Percentiles rank a stretch among this genome's conserved stretches.
These are phyloP conservation scores for Lymantria dispar DNA, from an alignment of 2,888 invertebrate species.

Conservation along the genomic window DNA sequence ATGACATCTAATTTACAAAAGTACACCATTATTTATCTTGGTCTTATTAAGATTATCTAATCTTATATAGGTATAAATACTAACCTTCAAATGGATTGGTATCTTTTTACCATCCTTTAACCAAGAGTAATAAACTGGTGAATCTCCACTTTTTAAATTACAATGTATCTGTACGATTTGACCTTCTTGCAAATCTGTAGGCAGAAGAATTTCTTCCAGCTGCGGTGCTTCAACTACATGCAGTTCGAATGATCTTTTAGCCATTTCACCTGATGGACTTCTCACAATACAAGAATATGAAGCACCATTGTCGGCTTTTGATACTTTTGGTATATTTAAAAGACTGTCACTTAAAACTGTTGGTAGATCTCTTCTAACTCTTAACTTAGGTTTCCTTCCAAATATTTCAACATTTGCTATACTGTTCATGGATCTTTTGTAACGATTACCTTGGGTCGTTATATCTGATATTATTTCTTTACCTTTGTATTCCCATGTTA, in stretches of 20 bases:
- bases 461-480: slow-evolving; percentile 65
- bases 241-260: slow-evolving; percentile 87
- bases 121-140: slow-evolving; percentile 87
- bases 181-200: slow-evolving; percentile 90
- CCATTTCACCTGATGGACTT: slow-evolving; percentile 89
- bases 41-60: no score
- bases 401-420: slow-evolving; percentile 69
- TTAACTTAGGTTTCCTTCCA: slow-evolving; percentile 75
- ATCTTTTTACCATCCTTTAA: slow-evolving; percentile 86
- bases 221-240: slow-evolving; percentile 89
- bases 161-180: slow-evolving; percentile 93
- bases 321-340: slow-evolving; percentile 83
- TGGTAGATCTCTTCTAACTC: slow-evolving; percentile 57
- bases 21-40: no score
- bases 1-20: no score
- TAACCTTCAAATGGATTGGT: slow-evolving; percentile 84
- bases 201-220: slow-evolving; percentile 91
- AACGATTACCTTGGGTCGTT: slow-evolving; percentile 53
- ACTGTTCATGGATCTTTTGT: slow-evolving; percentile 56
- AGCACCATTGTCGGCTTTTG: slow-evolving; percentile 86
- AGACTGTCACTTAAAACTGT: slow-evolving; percentile 72
- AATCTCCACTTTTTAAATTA: slow-evolving; percentile 88
- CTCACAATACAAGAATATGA: slow-evolving; percentile 90
- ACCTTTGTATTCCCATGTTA: slow-evolving; percentile 76
- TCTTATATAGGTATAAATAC: slow-evolving; percentile 1